phyloP scores from a whole-genome alignment of 1,140 invertebrate genomes.

The Idris sp. region DNA sequence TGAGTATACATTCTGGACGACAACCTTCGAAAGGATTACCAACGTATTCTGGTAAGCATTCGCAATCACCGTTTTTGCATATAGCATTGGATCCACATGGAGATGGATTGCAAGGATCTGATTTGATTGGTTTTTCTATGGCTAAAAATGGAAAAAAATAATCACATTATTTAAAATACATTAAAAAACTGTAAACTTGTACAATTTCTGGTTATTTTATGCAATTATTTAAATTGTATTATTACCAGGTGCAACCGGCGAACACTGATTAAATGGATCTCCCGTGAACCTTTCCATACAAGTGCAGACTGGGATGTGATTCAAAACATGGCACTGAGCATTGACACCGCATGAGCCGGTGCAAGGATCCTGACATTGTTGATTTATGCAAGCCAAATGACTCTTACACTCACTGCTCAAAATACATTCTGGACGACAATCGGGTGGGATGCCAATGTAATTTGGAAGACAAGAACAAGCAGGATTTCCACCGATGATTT shows the following conservation, averaged over 20 bases:
- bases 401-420: conserved; percentile 86
- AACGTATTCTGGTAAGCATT: conserved; percentile 84
- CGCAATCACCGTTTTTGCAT: conserved; percentile 84
- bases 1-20: conserved; percentile 88
- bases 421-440: conserved; percentile 86
- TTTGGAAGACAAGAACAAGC: conserved; percentile 41
- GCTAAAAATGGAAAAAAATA: conserved; percentile 46
- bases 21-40: conserved; percentile 90
- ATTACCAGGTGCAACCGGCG: conserved; percentile 75
- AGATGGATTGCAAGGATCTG: conserved; percentile 85
- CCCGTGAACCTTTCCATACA: conserved; percentile 86
- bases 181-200: too few relatives aligned
- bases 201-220: too few relatives aligned
- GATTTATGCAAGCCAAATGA: conserved; percentile 84
- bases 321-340: conserved; percentile 85
- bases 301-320: conserved; percentile 87
- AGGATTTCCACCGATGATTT: conserved; percentile 37
- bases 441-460: conserved; percentile 73
- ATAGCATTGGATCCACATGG: conserved; percentile 89
- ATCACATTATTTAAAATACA: too few relatives aligned
- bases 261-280: conserved; percentile 87
- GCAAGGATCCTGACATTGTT: conserved; percentile 87
- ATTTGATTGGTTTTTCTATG: conserved; percentile 57
- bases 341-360: conserved; percentile 86
- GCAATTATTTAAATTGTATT: too few relatives aligned